Base-by-base conservation (phyloP, 2,113 vertebrate genomes). In the Epinephelus fuscoguttatus region DNA sequence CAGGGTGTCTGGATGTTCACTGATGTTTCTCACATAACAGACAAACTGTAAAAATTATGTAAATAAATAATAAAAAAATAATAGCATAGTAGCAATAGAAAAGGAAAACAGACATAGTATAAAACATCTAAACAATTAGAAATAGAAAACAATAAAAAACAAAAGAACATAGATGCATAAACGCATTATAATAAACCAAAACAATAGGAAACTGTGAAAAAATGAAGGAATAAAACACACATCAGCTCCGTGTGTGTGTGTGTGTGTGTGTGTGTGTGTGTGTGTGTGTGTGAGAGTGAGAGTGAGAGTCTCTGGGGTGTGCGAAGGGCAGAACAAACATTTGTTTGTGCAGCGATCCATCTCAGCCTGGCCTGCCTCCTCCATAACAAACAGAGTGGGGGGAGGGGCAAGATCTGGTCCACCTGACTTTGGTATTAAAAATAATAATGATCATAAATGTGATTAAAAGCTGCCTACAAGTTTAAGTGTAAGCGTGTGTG, bases 271-370 rank as follows among this genome's bases (percentile, higher is more conserved):
- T 47, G 47, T 52, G 66, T 57, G 37, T 68, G 70, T 47, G 40
- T 60, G 47, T 50, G 53, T 49, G 63, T 42, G 66, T 71, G 76
- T 69, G 30, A 30, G 30, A 30, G 30, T 4, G 30, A 30, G 30
- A 4, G 30, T 4, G 30, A 30, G 30, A 30, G 92, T 93, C 94
- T 94, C 95, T 90, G 93, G 95, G 96, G 95, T 94, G 93, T 95
- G 96, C 86, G 94, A 94, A 84, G 95, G 93, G 94, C 94, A 96
- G 95, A 95, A 95, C 96, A 97, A 98, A 98, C 97, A 96, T 98
- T 98, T 96, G 96, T 96, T 96, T 96, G 95, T 91, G 93, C 94
- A 94, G 61, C 92, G 92, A 96, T 96, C 95, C 92, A 74, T 94
- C 92, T 94, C 91, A 84, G 85, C 68, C 78, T 67, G 18, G 53